Base-by-base conservation (phyloP, 2,888 invertebrate species). In the Crematogaster levior region DNA sequence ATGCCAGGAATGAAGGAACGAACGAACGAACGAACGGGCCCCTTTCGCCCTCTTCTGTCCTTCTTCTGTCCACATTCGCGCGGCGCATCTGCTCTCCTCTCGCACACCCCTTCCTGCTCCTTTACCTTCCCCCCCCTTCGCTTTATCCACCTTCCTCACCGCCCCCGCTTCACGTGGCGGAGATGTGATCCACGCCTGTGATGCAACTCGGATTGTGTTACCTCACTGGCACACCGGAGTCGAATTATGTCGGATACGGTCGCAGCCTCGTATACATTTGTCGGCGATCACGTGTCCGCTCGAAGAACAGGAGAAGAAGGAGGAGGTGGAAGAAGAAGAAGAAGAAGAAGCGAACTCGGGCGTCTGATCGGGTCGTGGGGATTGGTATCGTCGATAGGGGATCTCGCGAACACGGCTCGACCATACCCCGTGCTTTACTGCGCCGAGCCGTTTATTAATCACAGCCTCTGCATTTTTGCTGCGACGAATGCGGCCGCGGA, bases 141-240 rank as follows among this genome's bases (percentile, higher is more conserved):
- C 77, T 60, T 74, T 53, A 46, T 18, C 53, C 77, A 61, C 34
- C 68, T 58, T 66, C 85, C 83, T 82, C 75, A 73, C 75, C 77
- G 70, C 72, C 84, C 84, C 86, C 84, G 80, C 86, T 90, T 92
- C 91, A 90, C 92, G 93, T 92, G 91, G 88, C 90, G 81, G 88
- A 91, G 93, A 91, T 92, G 91, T 89, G 93, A 93, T 93, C 92
- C 92, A 92, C 92, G 93, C 91, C 92, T 92, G 92, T 93, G 93
- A 93, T 93, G 93, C 91, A 93, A 91, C 91, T 87, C 86, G 90
- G 87, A 87, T 90, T 86, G 87, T 85, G 85, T 90, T 90, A 90
- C 90, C 79, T 86, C 89, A 87, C 86, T 85, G 84, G 83, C 81
- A 56, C 63, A 82, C 82, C 66, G 77, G 86, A 82, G 86, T 88